Conservation (phyloP, 1,140 invertebrate genomes). For the Drosophila orena region DNA sequence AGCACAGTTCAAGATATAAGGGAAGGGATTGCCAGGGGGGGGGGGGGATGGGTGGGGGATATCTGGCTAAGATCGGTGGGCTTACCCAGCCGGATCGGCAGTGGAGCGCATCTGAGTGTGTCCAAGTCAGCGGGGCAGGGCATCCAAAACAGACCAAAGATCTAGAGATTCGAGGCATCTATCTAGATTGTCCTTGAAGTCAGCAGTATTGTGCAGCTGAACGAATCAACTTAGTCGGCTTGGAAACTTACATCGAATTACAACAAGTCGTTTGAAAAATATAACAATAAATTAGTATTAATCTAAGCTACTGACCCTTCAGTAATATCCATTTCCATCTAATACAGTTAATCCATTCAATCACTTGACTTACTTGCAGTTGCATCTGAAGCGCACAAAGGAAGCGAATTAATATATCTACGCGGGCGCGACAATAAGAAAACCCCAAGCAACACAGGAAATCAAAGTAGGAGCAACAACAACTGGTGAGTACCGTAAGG, state of each 20-base stretch:
- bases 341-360: too few species aligned
- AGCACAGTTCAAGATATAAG: not conserved
- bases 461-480: conserved; percentile 26
- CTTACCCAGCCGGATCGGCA: conserved; percentile 17
- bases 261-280: not conserved
- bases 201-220: not conserved
- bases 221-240: not conserved
- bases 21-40: not conserved
- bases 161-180: conserved; percentile 2
- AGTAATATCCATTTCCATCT: too few species aligned
- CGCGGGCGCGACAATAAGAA: not conserved
- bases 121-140: conserved; percentile 31
- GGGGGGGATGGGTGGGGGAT: not conserved
- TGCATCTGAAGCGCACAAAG: conserved; percentile 9
- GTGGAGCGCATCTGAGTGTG: conserved; percentile 42
- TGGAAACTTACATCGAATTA: not conserved
- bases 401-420: conserved; percentile 12
- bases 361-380: conserved; percentile 14
- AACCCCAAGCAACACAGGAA: conserved; percentile 19
- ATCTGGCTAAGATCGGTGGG: conserved; percentile 16
- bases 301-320: too few species aligned
- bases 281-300: not conserved
- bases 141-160: conserved; percentile 33
- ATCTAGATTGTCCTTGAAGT: not conserved
- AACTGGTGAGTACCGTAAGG: conserved; percentile 20